Base-by-base conservation (phyloP, 1,140 invertebrate species). In the Pseudomyrmex gracilis region DNA sequence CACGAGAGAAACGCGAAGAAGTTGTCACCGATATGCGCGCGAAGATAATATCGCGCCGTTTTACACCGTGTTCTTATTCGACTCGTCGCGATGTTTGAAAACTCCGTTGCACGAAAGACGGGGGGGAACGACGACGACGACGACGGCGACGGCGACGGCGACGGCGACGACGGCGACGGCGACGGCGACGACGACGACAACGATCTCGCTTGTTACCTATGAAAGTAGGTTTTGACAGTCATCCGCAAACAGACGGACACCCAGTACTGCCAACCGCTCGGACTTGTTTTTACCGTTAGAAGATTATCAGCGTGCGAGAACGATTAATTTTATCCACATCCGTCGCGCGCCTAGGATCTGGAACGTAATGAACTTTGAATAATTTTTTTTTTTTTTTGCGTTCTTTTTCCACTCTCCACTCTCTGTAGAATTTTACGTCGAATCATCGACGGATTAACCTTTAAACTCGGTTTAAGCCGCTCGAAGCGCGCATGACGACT, bases 161-260 rank as follows among this genome's bases (percentile, higher is more conserved):
- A 8, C 61, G 73, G n/a, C n/a, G n/a, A n/a, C 71, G 34, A 13
- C 43, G 57, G 2, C 17, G 8, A 3, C 34, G 43, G 8, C 57
- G 45, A 34, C 73, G 71, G 15, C 53, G 70, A 8, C 71, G 17
- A 34, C 58, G 73, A 8, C 61, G 73, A 22, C 76, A 43, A 57
- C 34, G 66, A 71, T 80, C 43, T 71, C 66, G 66, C 64, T 77
- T 61, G 61, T 49, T 77, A 12, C 58, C 55, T 78, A 76, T 74
- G 90, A 88, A 91, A 91, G 89, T 92, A 84, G 91, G 90, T 91
- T 93, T 93, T 93, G 92, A 93, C 91, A 93, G 92, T 93, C 92
- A 93, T 93, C 86, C 91, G 91, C 91, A 88, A 92, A 90, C 90
- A 89, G 85, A 89, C 82, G 57, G 58, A 58, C 55, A 57, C 53